Evolutionary conservation across 1,140 invertebrate genomes (phyloP).

Genomic region (Papilio xuthus): DNA sequence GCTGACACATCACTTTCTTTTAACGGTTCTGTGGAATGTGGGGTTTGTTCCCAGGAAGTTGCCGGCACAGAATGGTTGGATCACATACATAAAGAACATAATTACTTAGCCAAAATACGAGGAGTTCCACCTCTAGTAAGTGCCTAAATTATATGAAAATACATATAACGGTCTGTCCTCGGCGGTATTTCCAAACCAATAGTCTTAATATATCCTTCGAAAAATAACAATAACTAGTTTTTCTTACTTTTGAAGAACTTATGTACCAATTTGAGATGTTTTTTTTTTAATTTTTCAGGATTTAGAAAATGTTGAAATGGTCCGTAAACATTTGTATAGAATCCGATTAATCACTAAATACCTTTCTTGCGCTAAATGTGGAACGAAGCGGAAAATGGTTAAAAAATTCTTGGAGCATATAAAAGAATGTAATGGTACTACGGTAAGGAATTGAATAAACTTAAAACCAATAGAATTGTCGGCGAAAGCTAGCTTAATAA

Average conservation of each 20-base stretch:
- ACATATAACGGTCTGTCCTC: no score
- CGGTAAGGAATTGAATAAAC: slow-evolving; percentile 32
- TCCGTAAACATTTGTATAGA: slow-evolving; percentile 39
- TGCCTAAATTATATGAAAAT: neutral
- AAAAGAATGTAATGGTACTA: slow-evolving; percentile 35
- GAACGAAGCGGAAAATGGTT: slow-evolving; percentile 40
- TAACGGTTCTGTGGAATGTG: slow-evolving; percentile 43
- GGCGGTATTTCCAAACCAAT: no score
- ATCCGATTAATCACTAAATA: slow-evolving; percentile 31
- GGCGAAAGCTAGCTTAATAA: no score
- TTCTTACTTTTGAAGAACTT: no score
- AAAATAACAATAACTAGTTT: no score
- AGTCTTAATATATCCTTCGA: no score
- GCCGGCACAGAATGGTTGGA: slow-evolving; percentile 44
- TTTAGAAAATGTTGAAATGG: slow-evolving; percentile 38
- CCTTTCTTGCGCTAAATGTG: slow-evolving; percentile 46
- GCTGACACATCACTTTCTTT: neutral
- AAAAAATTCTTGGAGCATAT: slow-evolving; percentile 42
- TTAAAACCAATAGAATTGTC: no score
- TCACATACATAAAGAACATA: slow-evolving; percentile 51
- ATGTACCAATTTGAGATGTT: neutral
- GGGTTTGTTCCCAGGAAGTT: slow-evolving; percentile 44
- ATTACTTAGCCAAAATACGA: slow-evolving; percentile 57
- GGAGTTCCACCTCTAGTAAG: slow-evolving; percentile 43
- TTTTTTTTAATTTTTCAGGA: slow-evolving; percentile 42